phyloP scores from a whole-genome alignment of 2,888 invertebrate species.

The Panopea generosa region DNA sequence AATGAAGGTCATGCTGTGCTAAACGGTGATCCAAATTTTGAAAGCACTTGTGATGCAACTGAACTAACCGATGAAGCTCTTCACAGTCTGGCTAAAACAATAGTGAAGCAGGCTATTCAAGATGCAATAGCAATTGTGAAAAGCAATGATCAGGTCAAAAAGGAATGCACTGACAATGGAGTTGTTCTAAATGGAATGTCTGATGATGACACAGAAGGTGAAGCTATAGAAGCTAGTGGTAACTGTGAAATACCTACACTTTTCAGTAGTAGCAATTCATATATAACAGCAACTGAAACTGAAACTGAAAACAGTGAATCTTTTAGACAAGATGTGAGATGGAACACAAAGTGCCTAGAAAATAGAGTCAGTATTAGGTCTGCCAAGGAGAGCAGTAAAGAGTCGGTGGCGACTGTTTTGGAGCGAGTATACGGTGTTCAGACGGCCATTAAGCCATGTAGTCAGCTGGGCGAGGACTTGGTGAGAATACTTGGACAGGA shows the following conservation, averaged over 20 bases:
- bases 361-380: conserved; percentile 3
- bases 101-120: conserved; percentile 32
- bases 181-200: neutral
- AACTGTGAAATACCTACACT: too few relatives aligned
- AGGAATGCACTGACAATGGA: neutral
- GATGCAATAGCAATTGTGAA: conserved; percentile 28
- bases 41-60: too few relatives aligned
- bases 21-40: too few relatives aligned
- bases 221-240: too few relatives aligned
- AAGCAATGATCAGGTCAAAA: neutral
- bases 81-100: conserved; percentile 22
- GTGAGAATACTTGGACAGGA: conserved; percentile 65
- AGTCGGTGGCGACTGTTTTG: neutral
- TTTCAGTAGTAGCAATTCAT: neutral
- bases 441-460: conserved; percentile 58
- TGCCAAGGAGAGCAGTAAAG: neutral
- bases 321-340: neutral
- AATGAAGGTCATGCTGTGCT: too few relatives aligned
- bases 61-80: conserved; percentile 6
- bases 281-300: neutral
- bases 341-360: neutral
- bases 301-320: too few relatives aligned
- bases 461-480: conserved; percentile 71
- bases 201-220: too few relatives aligned
- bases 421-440: conserved; percentile 23